Base-by-base conservation (phyloP, 1,140 invertebrate genomes). In the Drosophila lacertosa region DNA sequence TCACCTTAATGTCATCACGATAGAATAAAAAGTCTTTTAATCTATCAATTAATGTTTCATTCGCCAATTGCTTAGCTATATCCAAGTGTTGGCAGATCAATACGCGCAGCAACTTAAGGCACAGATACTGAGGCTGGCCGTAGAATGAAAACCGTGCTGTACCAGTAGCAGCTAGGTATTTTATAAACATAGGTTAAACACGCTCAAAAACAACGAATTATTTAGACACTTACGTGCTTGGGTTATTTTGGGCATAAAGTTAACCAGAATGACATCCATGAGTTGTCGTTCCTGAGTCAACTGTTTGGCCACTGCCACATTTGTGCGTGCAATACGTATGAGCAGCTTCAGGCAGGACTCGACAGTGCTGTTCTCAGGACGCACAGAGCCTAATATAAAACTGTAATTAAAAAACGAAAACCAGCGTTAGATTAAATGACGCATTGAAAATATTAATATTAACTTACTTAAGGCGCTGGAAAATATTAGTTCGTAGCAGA, bases 401-500 rank as follows among this genome's bases (percentile, higher is more conserved):
- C 95, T 95, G 40, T 66, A 92, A 91, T 26, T 40, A 20, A 1
- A 45, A 35, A n/a, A n/a, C n/a, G n/a, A n/a, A 47, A 15, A 37
- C 5, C 1, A 3, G 6, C 20, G 3, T 22, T 37, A 22, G 0
- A n/a, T 16, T 20, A 37, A 4, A 16, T 2, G 7, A 18, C 4
- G 10, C 10, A 15, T n/a, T n/a, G n/a, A n/a, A n/a, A n/a, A 13
- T 32, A 7, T 16, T 20, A 0, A 0, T 47, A 62, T 33, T 33
- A 9, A 7, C 18, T 10, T 24, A 32, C 72, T 74, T 90, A 96
- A 95, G 93, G 89, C 94, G 93, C 54, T 94, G 92, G 35, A 97
- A 88, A 70, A 98, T 94, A 89, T 97, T 95, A 54, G 96, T 96
- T 72, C 96, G 93, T 7, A 96, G 75, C 15, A 96, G 90, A 51